Evolutionary conservation across 2,797 vertebrate genomes (phyloP).

Genomic region (Hemibagrus guttatus): DNA sequence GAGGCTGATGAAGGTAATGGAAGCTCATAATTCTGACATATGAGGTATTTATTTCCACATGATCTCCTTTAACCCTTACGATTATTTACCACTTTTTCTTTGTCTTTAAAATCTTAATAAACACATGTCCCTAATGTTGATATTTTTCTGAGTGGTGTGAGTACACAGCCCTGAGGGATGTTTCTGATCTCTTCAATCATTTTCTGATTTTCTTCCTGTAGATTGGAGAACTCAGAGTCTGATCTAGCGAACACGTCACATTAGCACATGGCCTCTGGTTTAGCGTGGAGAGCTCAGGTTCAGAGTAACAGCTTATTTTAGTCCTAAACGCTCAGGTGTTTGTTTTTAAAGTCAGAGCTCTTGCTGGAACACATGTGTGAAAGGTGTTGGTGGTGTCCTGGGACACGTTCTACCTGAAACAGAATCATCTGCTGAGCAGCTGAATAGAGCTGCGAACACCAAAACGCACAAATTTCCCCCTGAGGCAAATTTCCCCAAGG

Average conservation of each 20-base stretch:
- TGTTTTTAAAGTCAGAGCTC: neutral
- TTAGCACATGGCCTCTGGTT: neutral
- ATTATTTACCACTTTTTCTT: neutral
- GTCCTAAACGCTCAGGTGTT: neutral
- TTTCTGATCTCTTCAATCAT: neutral
- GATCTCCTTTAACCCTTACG: neutral
- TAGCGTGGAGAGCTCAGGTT: neutral
- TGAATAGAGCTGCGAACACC: neutral
- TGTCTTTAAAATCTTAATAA: neutral
- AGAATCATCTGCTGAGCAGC: constrained; percentile 27
- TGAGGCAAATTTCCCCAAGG: too few relatives aligned
- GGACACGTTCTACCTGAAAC: constrained; percentile 9
- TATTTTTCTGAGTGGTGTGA: neutral
- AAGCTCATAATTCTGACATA: neutral
- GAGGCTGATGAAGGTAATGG: neutral
- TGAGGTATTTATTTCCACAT: neutral
- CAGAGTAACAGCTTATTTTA: neutral
- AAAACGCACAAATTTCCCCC: neutral
- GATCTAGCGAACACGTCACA: neutral
- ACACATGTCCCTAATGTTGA: neutral
- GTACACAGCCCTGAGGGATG: neutral
- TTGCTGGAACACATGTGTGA: neutral
- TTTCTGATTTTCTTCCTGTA: neutral
- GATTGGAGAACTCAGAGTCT: neutral
- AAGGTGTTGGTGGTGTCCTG: constrained; percentile 9